phyloP scores from a whole-genome alignment of 2,113 vertebrate species.

The Columba livia region DNA sequence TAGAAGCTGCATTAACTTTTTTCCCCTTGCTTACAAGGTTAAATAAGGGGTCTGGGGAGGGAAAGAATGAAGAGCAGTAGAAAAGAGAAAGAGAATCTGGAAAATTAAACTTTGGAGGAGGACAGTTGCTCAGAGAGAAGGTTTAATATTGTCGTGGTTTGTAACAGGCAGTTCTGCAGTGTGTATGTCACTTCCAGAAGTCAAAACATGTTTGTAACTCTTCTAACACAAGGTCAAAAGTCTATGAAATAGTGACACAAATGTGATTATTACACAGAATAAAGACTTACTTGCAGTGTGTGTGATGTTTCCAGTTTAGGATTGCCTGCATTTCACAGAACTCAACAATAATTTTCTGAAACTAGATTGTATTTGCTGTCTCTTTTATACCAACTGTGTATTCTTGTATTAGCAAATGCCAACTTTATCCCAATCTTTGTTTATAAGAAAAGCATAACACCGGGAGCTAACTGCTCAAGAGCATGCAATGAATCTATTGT shows the following conservation, averaged over 20 bases:
- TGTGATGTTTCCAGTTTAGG: not conserved
- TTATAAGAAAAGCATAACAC: not conserved
- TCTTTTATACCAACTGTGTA: not conserved
- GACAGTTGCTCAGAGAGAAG: not conserved
- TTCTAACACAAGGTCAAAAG: conserved; percentile 15
- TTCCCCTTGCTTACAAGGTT: not conserved
- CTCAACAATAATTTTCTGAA: not conserved
- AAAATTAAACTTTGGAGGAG: not conserved
- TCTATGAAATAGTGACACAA: not conserved
- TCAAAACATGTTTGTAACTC: conserved; percentile 19
- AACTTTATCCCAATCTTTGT: not conserved
- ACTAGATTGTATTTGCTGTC: not conserved
- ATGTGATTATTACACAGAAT: not conserved
- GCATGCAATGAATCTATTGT: not conserved
- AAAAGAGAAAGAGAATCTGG: not conserved
- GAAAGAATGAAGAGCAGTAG: not conserved
- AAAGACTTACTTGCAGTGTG: not conserved
- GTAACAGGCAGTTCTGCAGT: not conserved
- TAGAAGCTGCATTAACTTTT: not conserved
- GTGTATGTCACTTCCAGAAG: not conserved
- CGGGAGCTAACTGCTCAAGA: not conserved
- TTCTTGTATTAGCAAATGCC: not conserved
- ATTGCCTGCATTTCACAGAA: not conserved
- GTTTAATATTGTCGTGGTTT: not conserved
- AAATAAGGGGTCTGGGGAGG: not conserved